A percentile compares a stretch with the other conserved stretches of the same genome.
phyloP scores from a whole-genome alignment of 1,140 invertebrate genomes.

The Colletes latitarsis region DNA sequence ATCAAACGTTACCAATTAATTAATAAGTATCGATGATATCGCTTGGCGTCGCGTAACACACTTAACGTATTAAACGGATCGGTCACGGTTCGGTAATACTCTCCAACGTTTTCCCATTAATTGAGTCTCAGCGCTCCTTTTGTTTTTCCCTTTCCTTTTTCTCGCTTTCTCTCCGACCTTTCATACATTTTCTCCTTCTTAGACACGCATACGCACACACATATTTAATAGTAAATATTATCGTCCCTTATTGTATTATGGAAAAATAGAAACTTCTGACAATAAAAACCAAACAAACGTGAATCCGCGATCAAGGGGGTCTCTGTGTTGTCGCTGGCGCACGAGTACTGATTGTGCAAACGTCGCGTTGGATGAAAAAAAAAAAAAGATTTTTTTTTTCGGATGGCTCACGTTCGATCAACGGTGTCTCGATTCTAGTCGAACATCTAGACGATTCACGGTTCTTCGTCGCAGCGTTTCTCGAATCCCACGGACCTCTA shows the following conservation, averaged over 20 bases:
- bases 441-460: background rate
- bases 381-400: background rate
- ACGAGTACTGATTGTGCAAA: background rate
- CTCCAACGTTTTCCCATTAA: background rate
- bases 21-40: conserved; percentile 4
- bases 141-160: no score
- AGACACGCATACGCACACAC: conserved; percentile 52
- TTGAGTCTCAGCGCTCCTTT: background rate
- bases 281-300: conserved; percentile 81
- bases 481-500: background rate
- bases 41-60: background rate
- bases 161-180: background rate
- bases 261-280: conserved; percentile 82
- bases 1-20: conserved; percentile 24
- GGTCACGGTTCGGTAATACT: background rate
- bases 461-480: background rate
- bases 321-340: conserved; percentile 20
- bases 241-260: conserved; percentile 79
- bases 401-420: background rate
- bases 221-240: conserved; percentile 78
- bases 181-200: conserved; percentile 10
- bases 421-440: background rate
- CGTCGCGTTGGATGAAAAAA: background rate
- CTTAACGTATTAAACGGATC: background rate
- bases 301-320: conserved; percentile 71